These are phyloP conservation scores for Gobius niger DNA, from an alignment of 2,113 vertebrate genomes.

Conservation along the genomic window DNA sequence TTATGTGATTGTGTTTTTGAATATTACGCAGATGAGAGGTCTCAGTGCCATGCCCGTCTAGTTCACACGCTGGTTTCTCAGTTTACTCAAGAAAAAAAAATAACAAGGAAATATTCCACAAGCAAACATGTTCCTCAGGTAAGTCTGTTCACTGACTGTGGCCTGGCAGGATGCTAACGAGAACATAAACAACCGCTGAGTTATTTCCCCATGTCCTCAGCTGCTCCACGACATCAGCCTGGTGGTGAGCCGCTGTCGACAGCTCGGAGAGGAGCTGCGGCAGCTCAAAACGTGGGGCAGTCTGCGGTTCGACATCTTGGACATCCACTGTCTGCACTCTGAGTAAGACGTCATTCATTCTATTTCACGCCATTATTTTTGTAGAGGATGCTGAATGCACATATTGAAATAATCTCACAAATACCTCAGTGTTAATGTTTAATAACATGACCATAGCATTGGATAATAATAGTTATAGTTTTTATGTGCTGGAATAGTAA, in stretches of 20 bases:
- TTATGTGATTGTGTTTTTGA: too few species aligned
- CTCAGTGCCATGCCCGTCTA: conserved; percentile 54
- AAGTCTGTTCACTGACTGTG: not conserved
- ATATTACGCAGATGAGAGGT: conserved; percentile 52
- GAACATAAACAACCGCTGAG: not conserved
- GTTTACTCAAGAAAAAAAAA: conserved; percentile 47
- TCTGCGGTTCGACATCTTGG: conserved; percentile 63
- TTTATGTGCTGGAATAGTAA: too few species aligned
- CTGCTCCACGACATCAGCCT: conserved; percentile 74
- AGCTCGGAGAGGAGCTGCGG: conserved; percentile 76
- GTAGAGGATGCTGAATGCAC: too few species aligned
- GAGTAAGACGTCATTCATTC: conserved; percentile 46
- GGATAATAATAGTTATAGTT: too few species aligned
- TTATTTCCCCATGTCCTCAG: conserved; percentile 37
- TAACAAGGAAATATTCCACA: conserved; percentile 69
- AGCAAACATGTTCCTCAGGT: conserved; percentile 64
- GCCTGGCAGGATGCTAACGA: too few species aligned
- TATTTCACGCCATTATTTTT: not conserved
- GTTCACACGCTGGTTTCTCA: conserved; percentile 71
- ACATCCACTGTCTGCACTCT: conserved; percentile 65
- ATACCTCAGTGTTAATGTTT: too few species aligned
- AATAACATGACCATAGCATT: too few species aligned
- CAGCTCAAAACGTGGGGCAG: conserved; percentile 69
- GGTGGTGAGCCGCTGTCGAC: conserved; percentile 72
- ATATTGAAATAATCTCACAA: too few species aligned